Conservation (phyloP, 2,797 vertebrate species). For the Mormyrops attenuatus region DNA sequence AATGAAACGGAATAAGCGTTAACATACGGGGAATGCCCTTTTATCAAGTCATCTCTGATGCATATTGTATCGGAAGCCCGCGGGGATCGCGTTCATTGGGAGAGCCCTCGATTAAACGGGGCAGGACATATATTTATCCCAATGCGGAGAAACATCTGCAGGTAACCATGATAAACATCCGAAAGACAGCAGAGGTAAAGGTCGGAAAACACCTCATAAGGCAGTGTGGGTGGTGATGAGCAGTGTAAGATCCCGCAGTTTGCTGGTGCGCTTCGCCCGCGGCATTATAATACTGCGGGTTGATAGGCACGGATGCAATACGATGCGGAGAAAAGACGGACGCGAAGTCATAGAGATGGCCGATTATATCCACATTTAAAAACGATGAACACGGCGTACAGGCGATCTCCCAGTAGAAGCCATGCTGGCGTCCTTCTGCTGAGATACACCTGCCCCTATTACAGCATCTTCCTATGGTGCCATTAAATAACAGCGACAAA, state of each 20-base stretch:
- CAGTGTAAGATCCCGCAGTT: background rate
- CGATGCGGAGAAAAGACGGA: background rate
- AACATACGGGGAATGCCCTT: background rate
- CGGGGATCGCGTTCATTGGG: background rate
- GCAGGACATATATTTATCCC: background rate
- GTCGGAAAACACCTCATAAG: background rate
- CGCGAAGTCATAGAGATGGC: background rate
- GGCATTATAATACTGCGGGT: background rate
- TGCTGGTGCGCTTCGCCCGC: background rate
- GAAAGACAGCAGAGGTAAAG: background rate
- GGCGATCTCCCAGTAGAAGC: background rate
- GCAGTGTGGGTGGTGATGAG: background rate
- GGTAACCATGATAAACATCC: background rate
- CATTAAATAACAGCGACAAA: background rate
- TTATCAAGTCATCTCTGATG: background rate
- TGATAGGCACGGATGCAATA: background rate
- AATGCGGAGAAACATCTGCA: background rate
- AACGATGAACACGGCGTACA: background rate
- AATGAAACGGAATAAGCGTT: background rate
- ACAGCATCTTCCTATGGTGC: conserved; percentile 26
- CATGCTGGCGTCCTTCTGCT: background rate
- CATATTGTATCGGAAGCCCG: background rate
- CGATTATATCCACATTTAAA: background rate
- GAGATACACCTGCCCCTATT: conserved; percentile 32
- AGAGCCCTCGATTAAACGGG: background rate